phyloP scores from a whole-genome alignment of 2,113 vertebrate species.

The Panthera uncia region DNA sequence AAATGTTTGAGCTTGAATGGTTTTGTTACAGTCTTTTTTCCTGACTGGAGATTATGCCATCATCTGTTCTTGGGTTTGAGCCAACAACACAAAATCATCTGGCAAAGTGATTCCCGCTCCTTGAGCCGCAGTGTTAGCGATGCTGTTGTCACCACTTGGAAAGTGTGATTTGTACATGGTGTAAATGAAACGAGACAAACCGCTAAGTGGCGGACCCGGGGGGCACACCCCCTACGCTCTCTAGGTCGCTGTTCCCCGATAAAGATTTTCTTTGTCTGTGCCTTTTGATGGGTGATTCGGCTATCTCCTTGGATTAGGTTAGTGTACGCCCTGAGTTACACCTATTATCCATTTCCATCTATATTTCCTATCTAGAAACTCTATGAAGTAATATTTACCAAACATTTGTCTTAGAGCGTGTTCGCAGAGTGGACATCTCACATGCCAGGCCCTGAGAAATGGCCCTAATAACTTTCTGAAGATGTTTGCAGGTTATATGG shows the following conservation, averaged over 20 bases:
- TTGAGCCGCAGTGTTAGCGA: neutral
- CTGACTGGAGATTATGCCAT: constrained; percentile 46
- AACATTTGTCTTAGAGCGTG: neutral
- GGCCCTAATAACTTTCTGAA: neutral
- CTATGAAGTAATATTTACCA: neutral
- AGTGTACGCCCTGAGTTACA: neutral
- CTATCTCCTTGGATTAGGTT: neutral
- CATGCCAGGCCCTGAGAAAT: neutral
- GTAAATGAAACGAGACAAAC: constrained; percentile 29
- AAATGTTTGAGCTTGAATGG: neutral
- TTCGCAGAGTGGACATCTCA: neutral
- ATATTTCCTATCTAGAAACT: neutral
- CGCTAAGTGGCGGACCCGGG: neutral
- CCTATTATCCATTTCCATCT: neutral
- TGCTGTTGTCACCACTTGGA: constrained; percentile 37
- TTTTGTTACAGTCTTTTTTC: constrained; percentile 10
- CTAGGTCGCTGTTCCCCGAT: neutral
- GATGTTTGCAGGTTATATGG: neutral
- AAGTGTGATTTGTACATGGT: constrained; percentile 11
- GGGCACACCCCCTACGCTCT: neutral
- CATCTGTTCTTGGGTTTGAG: neutral
- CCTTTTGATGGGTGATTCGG: neutral
- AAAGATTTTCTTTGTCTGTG: neutral
- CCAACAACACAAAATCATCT: constrained; percentile 42
- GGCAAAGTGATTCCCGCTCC: neutral